phyloP scores from a whole-genome alignment of 2,797 vertebrate species.

The Menidia menidia region DNA sequence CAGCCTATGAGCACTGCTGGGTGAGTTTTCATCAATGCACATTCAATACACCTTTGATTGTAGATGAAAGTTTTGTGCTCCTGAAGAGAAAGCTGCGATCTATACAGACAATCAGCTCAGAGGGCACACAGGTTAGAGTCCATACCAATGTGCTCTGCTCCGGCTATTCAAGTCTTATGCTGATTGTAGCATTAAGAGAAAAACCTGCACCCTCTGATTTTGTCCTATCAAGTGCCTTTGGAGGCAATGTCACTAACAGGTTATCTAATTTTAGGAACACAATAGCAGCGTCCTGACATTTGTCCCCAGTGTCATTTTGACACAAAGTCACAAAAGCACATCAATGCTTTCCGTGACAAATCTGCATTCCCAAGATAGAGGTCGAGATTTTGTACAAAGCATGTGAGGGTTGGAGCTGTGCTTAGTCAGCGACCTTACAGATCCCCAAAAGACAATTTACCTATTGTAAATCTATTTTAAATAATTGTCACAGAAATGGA shows the following conservation, averaged over 20 bases:
- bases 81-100: constrained; percentile 72
- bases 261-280: constrained; percentile 61
- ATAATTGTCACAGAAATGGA: too few species aligned
- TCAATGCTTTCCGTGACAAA: not conserved
- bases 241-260: constrained; percentile 59
- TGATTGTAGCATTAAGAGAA: constrained; percentile 67
- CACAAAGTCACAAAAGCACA: constrained; percentile 32
- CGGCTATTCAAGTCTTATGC: constrained; percentile 62
- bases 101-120: constrained; percentile 79
- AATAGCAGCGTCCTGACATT: constrained; percentile 38
- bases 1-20: constrained; percentile 68
- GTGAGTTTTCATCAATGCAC: constrained; percentile 73
- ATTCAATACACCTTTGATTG: constrained; percentile 83
- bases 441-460: not conserved
- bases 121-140: constrained; percentile 66
- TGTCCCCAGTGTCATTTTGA: constrained; percentile 40
- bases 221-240: constrained; percentile 54
- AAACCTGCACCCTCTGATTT: constrained; percentile 42
- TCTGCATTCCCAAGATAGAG: not conserved
- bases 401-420: not conserved
- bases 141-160: constrained; percentile 42
- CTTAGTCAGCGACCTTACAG: not conserved
- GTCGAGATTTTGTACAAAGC: not conserved
- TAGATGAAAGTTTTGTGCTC: constrained; percentile 78
- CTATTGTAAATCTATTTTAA: too few species aligned